Conservation (phyloP, 1,140 invertebrate species). For the Eciton burchellii region DNA sequence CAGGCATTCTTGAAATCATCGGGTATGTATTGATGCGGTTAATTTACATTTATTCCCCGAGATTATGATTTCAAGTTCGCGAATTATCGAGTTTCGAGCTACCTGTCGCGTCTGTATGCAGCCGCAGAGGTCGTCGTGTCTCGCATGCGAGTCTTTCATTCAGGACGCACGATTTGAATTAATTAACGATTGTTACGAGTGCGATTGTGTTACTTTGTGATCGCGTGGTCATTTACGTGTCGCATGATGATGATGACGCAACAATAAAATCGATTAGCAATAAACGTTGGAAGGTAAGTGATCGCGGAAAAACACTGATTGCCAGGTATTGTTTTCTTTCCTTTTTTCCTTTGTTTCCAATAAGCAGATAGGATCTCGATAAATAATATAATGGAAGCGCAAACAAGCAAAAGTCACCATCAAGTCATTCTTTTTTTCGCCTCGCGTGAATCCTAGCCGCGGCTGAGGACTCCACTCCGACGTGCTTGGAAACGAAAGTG, state of each 20-base stretch:
- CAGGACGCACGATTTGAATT: slow-evolving; percentile 38
- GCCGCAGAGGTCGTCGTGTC: slow-evolving; percentile 20
- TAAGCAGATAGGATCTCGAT: too few relatives aligned
- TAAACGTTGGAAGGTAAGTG: background rate
- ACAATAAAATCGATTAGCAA: slow-evolving; percentile 17
- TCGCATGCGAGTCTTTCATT: slow-evolving; percentile 29
- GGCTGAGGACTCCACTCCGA: background rate
- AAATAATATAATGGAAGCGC: background rate
- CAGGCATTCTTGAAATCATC: background rate
- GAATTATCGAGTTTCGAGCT: slow-evolving; percentile 9
- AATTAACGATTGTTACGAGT: slow-evolving; percentile 38
- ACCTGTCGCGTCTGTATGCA: background rate
- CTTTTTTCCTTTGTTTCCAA: background rate
- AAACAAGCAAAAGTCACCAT: background rate
- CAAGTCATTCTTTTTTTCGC: background rate
- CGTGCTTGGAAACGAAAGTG: too few relatives aligned
- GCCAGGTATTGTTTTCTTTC: background rate
- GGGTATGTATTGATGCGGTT: background rate
- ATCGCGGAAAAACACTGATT: background rate
- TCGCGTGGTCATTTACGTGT: slow-evolving; percentile 4
- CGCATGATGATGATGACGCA: slow-evolving; percentile 22
- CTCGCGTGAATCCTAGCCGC: background rate
- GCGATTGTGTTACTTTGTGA: slow-evolving; percentile 40
- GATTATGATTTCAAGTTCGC: background rate
- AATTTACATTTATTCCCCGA: background rate